Evolutionary conservation across 2,888 invertebrate genomes (phyloP).

Genomic region (Chrysolina haemoptera): DNA sequence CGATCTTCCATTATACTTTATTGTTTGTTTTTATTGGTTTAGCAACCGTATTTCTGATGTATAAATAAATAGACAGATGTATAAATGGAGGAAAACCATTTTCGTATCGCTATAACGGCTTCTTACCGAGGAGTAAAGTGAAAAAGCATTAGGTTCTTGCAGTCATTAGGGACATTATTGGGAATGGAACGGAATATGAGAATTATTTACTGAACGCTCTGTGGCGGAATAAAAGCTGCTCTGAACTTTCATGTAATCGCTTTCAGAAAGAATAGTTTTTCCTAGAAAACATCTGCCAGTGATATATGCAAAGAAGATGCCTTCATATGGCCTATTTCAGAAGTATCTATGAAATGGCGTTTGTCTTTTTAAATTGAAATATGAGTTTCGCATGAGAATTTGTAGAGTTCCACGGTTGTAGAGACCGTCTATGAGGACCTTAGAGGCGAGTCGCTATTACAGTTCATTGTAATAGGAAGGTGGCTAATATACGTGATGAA

Average conservation of each 20-base stretch:
- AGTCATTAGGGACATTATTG: background rate
- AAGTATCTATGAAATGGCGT: no score
- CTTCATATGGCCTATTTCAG: no score
- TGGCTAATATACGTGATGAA: no score
- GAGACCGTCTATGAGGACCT: no score
- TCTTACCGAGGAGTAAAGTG: background rate
- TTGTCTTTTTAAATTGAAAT: no score
- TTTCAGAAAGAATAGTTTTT: background rate
- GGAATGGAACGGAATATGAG: background rate
- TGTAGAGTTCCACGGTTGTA: no score
- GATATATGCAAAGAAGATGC: no score
- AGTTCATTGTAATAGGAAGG: no score
- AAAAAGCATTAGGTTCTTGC: background rate
- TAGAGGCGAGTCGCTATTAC: no score
- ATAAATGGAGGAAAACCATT: background rate
- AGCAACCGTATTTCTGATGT: background rate
- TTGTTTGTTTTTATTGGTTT: constrained; percentile 5
- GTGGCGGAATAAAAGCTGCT: background rate
- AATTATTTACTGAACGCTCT: background rate
- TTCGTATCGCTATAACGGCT: background rate
- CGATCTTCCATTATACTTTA: constrained; percentile 4
- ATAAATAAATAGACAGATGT: background rate
- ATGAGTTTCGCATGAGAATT: no score
- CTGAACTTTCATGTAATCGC: no score
- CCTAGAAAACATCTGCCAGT: background rate